Percentiles rank a stretch among this genome's conserved stretches.
Conservation (phyloP, 2,113 vertebrate genomes). For the Grammomys dolichurus region DNA sequence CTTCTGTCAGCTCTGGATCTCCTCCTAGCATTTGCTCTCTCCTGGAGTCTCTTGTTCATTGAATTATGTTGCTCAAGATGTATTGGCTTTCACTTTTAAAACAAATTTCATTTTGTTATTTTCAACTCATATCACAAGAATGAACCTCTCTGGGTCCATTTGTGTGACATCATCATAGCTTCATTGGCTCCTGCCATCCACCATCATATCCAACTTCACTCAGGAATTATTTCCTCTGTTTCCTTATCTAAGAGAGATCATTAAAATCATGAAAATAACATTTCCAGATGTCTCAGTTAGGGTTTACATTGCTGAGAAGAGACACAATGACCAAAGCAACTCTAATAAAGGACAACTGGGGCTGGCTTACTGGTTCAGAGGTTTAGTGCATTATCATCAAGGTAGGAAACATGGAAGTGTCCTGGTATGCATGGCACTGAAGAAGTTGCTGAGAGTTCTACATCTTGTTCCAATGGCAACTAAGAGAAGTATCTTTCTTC, state of each 20-base stretch:
- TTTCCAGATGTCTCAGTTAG: background rate
- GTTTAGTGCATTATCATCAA: too few species aligned
- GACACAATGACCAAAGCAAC: too few species aligned
- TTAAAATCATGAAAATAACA: background rate
- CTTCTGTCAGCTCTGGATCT: constrained; percentile 46
- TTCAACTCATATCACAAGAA: constrained; percentile 25
- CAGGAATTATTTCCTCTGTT: constrained; percentile 46
- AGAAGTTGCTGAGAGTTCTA: too few species aligned
- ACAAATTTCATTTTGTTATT: constrained; percentile 67
- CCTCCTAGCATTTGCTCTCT: constrained; percentile 52
- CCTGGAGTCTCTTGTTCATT: constrained; percentile 54
- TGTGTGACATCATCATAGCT: constrained; percentile 31
- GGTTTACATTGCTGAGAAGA: too few species aligned
- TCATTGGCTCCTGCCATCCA: background rate
- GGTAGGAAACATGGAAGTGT: too few species aligned
- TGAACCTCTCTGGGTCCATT: constrained; percentile 6
- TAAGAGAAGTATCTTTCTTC: too few species aligned
- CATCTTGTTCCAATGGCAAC: too few species aligned
- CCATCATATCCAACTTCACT: constrained; percentile 29
- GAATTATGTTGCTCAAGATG: constrained; percentile 68
- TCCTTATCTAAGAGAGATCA: background rate
- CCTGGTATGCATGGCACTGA: too few species aligned
- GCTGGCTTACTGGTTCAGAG: too few species aligned
- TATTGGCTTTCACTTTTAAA: constrained; percentile 75
- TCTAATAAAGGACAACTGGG: too few species aligned